Conservation (phyloP, 2,797 vertebrate genomes). For the Streptopelia turtur region DNA sequence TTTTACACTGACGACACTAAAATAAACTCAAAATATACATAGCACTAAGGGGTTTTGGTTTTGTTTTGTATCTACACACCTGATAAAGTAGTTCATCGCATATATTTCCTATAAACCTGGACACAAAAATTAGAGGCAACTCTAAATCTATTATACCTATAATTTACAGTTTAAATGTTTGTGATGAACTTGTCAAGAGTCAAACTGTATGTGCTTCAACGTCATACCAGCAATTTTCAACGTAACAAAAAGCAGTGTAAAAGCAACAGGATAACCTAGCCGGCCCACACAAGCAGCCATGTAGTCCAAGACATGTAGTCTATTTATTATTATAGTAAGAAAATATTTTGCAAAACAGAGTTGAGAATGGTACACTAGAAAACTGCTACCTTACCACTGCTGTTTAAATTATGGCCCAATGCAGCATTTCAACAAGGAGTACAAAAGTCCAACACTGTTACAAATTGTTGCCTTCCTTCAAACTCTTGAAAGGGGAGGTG, state of each 20-base stretch:
- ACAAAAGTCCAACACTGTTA: background rate
- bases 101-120: background rate
- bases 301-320: background rate
- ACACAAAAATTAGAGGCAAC: background rate
- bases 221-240: background rate
- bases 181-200: background rate
- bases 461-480: background rate
- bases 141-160: background rate
- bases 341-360: background rate
- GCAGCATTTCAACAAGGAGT: background rate
- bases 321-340: background rate
- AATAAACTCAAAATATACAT: constrained; percentile 60
- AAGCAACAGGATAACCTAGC: background rate
- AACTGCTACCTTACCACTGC: background rate
- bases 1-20: constrained; percentile 22
- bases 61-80: constrained; percentile 19
- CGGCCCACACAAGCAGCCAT: background rate
- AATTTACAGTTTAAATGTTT: background rate
- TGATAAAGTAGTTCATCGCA: background rate
- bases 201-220: background rate
- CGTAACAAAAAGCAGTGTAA: background rate
- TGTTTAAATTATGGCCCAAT: background rate
- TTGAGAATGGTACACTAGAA: background rate
- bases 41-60: background rate
- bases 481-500: background rate